A percentile compares a stretch with the other conserved stretches of the same genome.
Conservation (phyloP, 2,113 vertebrate species). For the Uropsilus gracilis region DNA sequence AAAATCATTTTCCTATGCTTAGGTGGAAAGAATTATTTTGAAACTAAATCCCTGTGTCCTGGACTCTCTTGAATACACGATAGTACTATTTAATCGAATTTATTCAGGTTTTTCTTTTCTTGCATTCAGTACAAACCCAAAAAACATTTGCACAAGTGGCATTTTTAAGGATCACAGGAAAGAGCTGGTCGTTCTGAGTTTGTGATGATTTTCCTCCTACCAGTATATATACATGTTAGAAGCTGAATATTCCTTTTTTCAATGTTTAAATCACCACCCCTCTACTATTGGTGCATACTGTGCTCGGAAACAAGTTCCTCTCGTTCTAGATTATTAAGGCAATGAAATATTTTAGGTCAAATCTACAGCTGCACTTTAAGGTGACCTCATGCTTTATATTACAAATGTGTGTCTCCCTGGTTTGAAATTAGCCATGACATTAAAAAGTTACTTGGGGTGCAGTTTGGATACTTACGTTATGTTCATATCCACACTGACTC, state of each 20-base stretch:
- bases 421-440: not conserved
- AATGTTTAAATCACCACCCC: not conserved
- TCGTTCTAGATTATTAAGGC: not conserved
- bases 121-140: not conserved
- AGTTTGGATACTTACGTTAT: conserved; percentile 90
- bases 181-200: not conserved
- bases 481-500: conserved; percentile 98
- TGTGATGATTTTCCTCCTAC: too few relatives aligned
- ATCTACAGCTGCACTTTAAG: not conserved
- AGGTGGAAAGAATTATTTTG: not conserved
- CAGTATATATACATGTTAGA: not conserved
- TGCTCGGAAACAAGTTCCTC: not conserved
- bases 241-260: not conserved
- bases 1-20: not conserved
- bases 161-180: not conserved
- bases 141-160: not conserved
- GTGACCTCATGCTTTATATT: not conserved
- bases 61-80: not conserved
- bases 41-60: not conserved
- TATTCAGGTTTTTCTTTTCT: not conserved
- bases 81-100: not conserved
- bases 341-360: not conserved
- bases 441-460: not conserved
- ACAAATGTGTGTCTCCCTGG: not conserved
- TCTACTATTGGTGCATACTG: not conserved